A percentile compares a stretch with the other conserved stretches of the same genome.
Evolutionary conservation across 2,113 vertebrate genomes (phyloP).

Genomic region (Embiotoca jacksoni): DNA sequence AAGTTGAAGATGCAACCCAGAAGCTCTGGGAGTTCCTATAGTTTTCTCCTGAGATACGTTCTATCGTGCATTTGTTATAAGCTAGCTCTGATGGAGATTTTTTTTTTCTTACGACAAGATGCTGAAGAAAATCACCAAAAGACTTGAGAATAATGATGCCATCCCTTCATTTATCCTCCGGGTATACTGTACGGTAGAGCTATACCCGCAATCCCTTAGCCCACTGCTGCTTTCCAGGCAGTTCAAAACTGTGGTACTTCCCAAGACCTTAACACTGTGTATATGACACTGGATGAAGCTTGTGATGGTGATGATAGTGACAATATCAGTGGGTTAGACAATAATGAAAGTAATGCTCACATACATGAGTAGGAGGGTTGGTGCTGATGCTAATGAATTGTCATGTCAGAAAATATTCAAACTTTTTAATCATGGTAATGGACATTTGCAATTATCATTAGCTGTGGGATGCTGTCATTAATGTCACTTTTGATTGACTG

Average conservation of each 20-base stretch:
- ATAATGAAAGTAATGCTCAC: slow-evolving; percentile 43
- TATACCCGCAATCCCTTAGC: neutral
- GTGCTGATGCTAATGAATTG: slow-evolving; percentile 33
- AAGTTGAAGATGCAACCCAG: slow-evolving; percentile 32
- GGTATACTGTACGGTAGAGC: neutral
- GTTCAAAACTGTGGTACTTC: neutral
- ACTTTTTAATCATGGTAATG: slow-evolving; percentile 59
- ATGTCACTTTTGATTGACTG: slow-evolving; percentile 53
- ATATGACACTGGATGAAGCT: neutral
- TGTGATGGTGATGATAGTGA: slow-evolving; percentile 1
- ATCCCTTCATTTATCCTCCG: neutral
- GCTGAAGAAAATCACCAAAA: neutral
- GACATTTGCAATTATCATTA: slow-evolving; percentile 56
- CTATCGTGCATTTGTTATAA: slow-evolving; percentile 37
- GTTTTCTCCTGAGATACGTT: neutral
- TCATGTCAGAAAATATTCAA: slow-evolving; percentile 43
- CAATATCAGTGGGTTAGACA: slow-evolving; percentile 12
- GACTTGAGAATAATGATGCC: slow-evolving; percentile 7
- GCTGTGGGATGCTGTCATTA: slow-evolving; percentile 48
- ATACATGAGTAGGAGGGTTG: slow-evolving; percentile 21
- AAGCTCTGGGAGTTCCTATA: slow-evolving; percentile 6
- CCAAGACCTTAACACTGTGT: neutral
- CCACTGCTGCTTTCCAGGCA: neutral
- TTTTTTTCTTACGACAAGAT: neutral
- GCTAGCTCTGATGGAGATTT: slow-evolving; percentile 3